These are phyloP conservation scores for Takifugu rubripes DNA, from an alignment of 2,797 vertebrate species.

Conservation along the genomic window DNA sequence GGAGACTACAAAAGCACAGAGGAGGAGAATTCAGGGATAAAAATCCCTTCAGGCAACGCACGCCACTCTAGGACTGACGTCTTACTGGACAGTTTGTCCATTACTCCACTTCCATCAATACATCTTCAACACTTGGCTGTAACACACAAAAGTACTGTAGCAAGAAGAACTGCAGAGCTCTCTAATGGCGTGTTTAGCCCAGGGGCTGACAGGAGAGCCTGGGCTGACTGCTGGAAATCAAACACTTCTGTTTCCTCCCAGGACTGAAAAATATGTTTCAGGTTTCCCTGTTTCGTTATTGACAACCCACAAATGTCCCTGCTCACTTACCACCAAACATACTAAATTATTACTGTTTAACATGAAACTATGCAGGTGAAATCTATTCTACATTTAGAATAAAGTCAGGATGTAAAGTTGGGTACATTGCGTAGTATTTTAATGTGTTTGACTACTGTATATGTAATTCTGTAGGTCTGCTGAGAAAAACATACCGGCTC, in stretches of 20 bases:
- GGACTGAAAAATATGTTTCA: conserved; percentile 1
- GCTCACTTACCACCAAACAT: no score
- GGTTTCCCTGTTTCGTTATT: background rate
- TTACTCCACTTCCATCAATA: conserved; percentile 55
- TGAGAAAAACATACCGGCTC: no score
- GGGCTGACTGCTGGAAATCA: conserved; percentile 12
- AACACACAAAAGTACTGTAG: conserved; percentile 37
- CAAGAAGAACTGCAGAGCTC: conserved; percentile 50
- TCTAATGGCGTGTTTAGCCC: conserved; percentile 51
- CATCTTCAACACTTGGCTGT: conserved; percentile 31
- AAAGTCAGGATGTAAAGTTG: background rate
- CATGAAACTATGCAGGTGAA: no score
- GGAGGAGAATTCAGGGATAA: conserved; percentile 25
- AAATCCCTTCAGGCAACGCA: conserved; percentile 46
- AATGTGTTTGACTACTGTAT: background rate
- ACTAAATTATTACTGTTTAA: no score
- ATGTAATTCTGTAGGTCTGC: background rate
- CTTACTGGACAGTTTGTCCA: conserved; percentile 53
- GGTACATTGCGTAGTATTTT: background rate
- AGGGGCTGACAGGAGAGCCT: conserved; percentile 29
- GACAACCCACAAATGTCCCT: background rate
- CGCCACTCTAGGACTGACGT: conserved; percentile 31
- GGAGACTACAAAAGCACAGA: conserved; percentile 28
- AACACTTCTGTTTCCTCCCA: background rate
- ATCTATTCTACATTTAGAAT: no score